These are phyloP conservation scores for Gymnodraco acuticeps DNA, from an alignment of 2,797 vertebrate genomes.

Conservation along the genomic window DNA sequence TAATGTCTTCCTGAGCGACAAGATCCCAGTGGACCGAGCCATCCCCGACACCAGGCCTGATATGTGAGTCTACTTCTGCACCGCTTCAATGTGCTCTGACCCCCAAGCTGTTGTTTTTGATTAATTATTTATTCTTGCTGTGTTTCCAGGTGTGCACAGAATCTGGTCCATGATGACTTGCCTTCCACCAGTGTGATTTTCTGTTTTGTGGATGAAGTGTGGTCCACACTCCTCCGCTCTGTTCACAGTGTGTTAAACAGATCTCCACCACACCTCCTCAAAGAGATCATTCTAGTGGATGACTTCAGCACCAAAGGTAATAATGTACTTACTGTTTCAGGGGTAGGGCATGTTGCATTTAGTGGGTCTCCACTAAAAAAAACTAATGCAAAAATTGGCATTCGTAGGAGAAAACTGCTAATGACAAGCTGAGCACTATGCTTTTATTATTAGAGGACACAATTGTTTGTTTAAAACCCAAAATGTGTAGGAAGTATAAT, in stretches of 20 bases:
- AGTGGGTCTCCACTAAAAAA: not conserved
- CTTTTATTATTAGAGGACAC: not conserved
- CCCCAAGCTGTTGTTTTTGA: not conserved
- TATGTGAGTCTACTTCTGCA: constrained; percentile 83
- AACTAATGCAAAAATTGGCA: not conserved
- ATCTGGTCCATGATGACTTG: constrained; percentile 88
- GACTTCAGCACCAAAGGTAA: constrained; percentile 95
- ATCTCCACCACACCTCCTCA: constrained; percentile 91
- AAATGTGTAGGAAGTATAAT: not conserved
- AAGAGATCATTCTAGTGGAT: constrained; percentile 95
- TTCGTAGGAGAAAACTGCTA: not conserved
- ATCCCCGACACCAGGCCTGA: constrained; percentile 92
- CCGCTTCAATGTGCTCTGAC: not conserved
- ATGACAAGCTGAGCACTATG: not conserved
- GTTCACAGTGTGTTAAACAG: constrained; percentile 96
- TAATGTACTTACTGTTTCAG: not conserved
- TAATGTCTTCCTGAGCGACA: constrained; percentile 95
- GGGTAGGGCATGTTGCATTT: not conserved
- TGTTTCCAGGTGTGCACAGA: constrained; percentile 86
- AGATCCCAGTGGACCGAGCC: constrained; percentile 94
- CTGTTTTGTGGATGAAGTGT: constrained; percentile 98
- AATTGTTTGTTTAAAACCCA: not conserved
- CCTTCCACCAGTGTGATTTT: constrained; percentile 94
- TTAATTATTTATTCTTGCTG: too few species aligned
- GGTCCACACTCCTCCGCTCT: constrained; percentile 95